Percentiles rank a stretch among this genome's conserved stretches.
These are phyloP conservation scores for Meloidogyne chitwoodi DNA, from an alignment of 1,140 invertebrate species.

Conservation along the genomic window DNA sequence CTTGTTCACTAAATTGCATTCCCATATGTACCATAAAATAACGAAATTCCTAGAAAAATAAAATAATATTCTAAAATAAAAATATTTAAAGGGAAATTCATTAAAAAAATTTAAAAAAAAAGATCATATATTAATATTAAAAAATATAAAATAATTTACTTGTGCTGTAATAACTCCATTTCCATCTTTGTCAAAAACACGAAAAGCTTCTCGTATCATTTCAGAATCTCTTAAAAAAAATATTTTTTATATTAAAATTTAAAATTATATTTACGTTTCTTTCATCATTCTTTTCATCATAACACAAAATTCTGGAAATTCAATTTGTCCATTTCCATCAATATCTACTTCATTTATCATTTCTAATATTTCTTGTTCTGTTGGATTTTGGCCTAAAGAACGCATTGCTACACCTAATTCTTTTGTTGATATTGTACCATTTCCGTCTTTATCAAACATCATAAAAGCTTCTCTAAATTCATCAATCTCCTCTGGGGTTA, in stretches of 20 bases:
- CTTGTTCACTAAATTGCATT: slow-evolving; percentile 91
- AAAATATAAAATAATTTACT: not conserved
- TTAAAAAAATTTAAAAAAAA: too few species aligned
- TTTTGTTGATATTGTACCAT: slow-evolving; percentile 86
- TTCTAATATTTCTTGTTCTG: slow-evolving; percentile 93
- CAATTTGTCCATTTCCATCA: slow-evolving; percentile 88
- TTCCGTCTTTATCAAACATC: slow-evolving; percentile 96
- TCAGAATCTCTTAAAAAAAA: slow-evolving; percentile 43
- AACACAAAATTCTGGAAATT: slow-evolving; percentile 76
- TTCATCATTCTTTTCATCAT: slow-evolving; percentile 62
- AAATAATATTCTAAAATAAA: not conserved
- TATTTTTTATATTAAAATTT: not conserved
- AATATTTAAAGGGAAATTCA: too few species aligned
- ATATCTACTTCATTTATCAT: slow-evolving; percentile 96
- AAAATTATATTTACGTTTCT: slow-evolving; percentile 31
- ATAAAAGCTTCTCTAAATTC: slow-evolving; percentile 99
- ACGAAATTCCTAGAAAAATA: slow-evolving; percentile 70
- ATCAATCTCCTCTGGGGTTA: slow-evolving; percentile 55
- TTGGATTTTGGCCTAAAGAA: slow-evolving; percentile 96
- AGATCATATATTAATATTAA: too few species aligned
- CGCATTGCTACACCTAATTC: slow-evolving; percentile 98
- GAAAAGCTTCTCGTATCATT: slow-evolving; percentile 60
- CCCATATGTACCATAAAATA: slow-evolving; percentile 98
- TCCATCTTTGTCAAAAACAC: slow-evolving; percentile 59
- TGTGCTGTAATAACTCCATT: slow-evolving; percentile 74